Base-by-base conservation (phyloP, 1,140 invertebrate species). In the Calliphora vicina region DNA sequence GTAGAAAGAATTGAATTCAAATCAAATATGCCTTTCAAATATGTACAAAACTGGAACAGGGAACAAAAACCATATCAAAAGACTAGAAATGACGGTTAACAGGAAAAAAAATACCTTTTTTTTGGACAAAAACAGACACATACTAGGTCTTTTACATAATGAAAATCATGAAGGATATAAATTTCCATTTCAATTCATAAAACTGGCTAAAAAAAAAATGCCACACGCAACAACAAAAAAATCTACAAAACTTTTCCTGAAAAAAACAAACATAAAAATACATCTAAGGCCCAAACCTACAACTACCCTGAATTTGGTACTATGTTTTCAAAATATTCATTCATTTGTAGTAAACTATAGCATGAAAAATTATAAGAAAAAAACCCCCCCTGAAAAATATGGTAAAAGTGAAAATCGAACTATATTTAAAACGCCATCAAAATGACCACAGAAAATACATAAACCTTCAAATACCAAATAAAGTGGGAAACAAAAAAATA, bases 361-460 rank as follows among this genome's bases (percentile, higher is more conserved):
- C 8, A 67, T 17, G 4, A 25, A 67, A 23, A 61, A 61, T n/a
- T 3, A n/a, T 5, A 61, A 61, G 8, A 25, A 67, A 23, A 25
- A 12, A 9, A 23, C n/a, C 1, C 15, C 12, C 50, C 50, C 5
- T 15, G 6, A 6, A n/a, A 57, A n/a, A n/a, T n/a, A 17, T 0
- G n/a, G n/a, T 6, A 57, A n/a, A 57, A 57, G 50, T 67, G 20
- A 67, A 67, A 67, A 67, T 67, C 61, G 61, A 67, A 67, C 61
- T 23, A 23, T 23, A 67, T 67, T 67, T 67, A 67, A 10, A 23
- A 23, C 61, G 25, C n/a, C 20, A 67, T 23, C 61, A 67, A 67
- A 67, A 23, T 67, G 20, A 67, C 61, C 61, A 67, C 61, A 67
- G 17, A 67, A 23, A 20, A 23, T 23, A 67, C n/a, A 67, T 23